Base-by-base conservation (phyloP, 2,888 invertebrate species). In the Epinotia demarniana region DNA sequence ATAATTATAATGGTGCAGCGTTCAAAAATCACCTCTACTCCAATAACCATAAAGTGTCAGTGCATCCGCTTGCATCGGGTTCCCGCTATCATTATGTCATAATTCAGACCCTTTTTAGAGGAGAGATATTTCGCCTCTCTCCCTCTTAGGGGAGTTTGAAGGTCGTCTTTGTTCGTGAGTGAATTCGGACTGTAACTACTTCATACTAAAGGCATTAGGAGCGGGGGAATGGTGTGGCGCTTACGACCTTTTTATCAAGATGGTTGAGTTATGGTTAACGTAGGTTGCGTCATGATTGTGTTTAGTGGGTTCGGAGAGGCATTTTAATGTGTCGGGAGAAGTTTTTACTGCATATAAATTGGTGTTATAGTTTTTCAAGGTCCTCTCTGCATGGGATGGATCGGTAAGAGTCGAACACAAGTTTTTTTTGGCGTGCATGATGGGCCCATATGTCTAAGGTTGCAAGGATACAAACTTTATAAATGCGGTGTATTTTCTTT, bases 81-180 rank as follows among this genome's bases (percentile, higher is more conserved):
- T 84, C 80, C 81, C 79, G 85, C 83, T 86, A 85, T 86, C 84
- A 87, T 90, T 90, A 90, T 91, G 90, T 92, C 91, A 92, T 89
- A 86, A 89, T 87, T 88, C 85, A 87, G 86, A 87, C 91, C 90
- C 89, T 87, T 85, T 84, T 86, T 86, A 80, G 80, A 79, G 78
- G n/a, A 78, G 83, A 84, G 76, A 68, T 75, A 53, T 39, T n/a
- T 58, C 60, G 49, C 84, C 84, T 81, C 84, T 83, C 84, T 82
- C 83, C 53, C 78, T 87, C 84, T 79, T 80, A 73, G 78, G 80
- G 81, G 85, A 82, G 79, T 81, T 81, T 83, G 83, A 78, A 80
- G 79, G 79, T 74, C 76, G 83, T 80, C 86, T 91, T 89, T 89
- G 89, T 90, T 85, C 82, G 83, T 78, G 80, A 79, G 79, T 77